A percentile compares a stretch with the other conserved stretches of the same genome.
Conservation (phyloP, 2,797 vertebrate species). For the Sphenopsis melanotis region DNA sequence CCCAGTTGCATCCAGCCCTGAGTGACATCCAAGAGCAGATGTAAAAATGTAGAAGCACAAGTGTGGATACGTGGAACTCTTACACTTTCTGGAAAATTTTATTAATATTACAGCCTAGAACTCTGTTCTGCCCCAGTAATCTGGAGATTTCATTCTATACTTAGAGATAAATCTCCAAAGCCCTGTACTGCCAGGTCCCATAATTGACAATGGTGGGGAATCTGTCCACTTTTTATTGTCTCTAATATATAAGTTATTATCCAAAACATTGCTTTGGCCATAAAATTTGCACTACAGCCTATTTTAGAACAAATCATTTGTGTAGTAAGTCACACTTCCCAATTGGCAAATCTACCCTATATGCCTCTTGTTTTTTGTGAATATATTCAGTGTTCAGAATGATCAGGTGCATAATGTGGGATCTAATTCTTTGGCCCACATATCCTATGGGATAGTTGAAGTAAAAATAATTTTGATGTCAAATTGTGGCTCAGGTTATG, state of each 20-base stretch:
- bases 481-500: not conserved
- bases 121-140: not conserved
- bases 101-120: not conserved
- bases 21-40: not conserved
- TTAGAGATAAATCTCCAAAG: not conserved
- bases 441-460: not conserved
- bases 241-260: not conserved
- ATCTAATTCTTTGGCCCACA: not conserved
- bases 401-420: not conserved
- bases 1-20: not conserved
- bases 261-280: not conserved
- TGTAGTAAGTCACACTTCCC: not conserved
- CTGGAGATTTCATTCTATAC: not conserved
- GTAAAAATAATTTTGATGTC: not conserved
- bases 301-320: not conserved
- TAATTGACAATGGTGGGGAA: not conserved
- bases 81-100: not conserved
- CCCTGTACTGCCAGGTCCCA: not conserved
- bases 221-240: not conserved
- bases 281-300: not conserved
- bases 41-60: not conserved
- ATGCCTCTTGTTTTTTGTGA: not conserved
- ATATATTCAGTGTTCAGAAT: not conserved
- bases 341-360: not conserved
- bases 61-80: not conserved